These are phyloP conservation scores for Salticus scenicus DNA, from an alignment of 2,888 invertebrate species.

Conservation along the genomic window DNA sequence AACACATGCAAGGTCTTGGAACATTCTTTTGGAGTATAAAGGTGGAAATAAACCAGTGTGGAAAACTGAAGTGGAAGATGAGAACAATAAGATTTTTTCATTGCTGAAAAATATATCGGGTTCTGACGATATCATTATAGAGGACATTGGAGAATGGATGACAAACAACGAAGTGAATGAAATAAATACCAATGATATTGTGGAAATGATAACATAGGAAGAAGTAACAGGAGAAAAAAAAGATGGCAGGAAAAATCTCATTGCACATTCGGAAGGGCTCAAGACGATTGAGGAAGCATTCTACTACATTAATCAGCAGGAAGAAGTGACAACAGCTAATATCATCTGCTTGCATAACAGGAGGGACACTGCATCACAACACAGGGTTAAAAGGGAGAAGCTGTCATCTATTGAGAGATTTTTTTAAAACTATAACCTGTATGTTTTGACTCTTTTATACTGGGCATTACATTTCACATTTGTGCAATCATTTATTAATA, in stretches of 20 bases:
- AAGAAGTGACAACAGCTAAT: not conserved
- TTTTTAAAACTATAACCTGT: not conserved
- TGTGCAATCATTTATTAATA: not conserved
- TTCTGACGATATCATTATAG: too few species aligned
- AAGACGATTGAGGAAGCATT: not conserved
- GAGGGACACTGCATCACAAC: not conserved
- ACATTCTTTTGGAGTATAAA: too few species aligned
- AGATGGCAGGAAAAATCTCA: not conserved
- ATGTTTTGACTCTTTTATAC: not conserved
- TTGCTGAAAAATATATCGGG: too few species aligned
- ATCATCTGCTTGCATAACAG: not conserved
- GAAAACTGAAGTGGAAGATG: too few species aligned
- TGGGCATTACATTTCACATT: not conserved
- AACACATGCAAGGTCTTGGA: too few species aligned
- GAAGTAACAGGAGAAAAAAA: not conserved
- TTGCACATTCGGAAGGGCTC: slow-evolving; percentile 2
- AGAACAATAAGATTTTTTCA: too few species aligned
- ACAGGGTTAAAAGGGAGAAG: slow-evolving; percentile 7
- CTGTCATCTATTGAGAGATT: not conserved
- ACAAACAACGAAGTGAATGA: too few species aligned
- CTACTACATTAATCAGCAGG: not conserved
- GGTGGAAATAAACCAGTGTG: too few species aligned
- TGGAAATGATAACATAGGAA: not conserved
- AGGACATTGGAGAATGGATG: too few species aligned
- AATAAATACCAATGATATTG: not conserved